phyloP scores from a whole-genome alignment of 92 coral and sea anemone genomes.

The Umimayanthus kanabou region DNA sequence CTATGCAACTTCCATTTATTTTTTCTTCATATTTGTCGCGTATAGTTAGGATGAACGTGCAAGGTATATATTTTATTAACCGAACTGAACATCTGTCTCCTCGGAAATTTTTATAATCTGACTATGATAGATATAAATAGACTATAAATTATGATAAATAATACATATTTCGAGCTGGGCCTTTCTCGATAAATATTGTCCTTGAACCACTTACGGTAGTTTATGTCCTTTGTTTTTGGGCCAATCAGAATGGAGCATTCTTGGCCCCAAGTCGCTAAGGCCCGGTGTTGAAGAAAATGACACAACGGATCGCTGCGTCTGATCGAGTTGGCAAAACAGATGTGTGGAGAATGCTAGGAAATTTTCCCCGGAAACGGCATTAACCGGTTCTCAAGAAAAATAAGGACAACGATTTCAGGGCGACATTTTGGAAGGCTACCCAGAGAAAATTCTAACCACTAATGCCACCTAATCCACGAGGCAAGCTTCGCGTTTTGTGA shows the following conservation, averaged over 20 bases:
- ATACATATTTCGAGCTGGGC: not conserved
- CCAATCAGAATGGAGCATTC: slow-evolving; percentile 28
- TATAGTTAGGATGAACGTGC: not conserved
- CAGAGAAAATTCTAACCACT: not conserved
- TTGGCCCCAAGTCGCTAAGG: slow-evolving; percentile 16
- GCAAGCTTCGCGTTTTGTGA: slow-evolving; percentile 10
- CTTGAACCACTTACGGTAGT: not conserved
- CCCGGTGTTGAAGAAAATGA: slow-evolving; percentile 26
- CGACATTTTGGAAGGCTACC: not conserved
- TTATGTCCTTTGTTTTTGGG: slow-evolving; percentile 6
- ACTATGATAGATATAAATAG: no score
- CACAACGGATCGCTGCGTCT: slow-evolving; percentile 7
- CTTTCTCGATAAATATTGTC: not conserved
- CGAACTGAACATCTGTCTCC: not conserved
- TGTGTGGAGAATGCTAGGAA: not conserved
- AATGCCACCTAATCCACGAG: not conserved
- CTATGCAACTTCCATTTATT: not conserved
- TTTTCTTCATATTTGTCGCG: not conserved
- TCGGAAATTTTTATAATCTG: not conserved
- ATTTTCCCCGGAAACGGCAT: not conserved
- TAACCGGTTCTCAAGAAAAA: not conserved
- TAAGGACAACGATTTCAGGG: not conserved
- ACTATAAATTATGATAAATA: no score
- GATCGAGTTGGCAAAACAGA: not conserved
- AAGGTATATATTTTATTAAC: not conserved